Evolutionary conservation across 2,113 vertebrate species (phyloP).

Genomic region (Tyrannus savana): DNA sequence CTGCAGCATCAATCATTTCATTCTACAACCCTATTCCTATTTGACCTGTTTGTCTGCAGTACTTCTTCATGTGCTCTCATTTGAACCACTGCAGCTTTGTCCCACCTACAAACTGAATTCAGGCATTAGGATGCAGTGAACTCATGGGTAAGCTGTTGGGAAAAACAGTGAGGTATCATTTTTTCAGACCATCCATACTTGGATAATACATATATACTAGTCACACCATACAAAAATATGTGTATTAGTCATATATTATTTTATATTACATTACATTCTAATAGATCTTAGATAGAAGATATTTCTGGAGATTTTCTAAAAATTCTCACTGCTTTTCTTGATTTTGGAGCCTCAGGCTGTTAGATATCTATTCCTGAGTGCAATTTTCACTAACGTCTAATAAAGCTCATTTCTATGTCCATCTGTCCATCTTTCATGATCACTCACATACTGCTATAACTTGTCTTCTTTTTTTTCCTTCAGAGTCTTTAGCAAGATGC

Average conservation of each 20-base stretch:
- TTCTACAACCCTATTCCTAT: neutral
- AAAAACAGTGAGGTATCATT: neutral
- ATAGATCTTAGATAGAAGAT: neutral
- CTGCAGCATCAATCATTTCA: neutral
- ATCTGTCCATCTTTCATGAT: neutral
- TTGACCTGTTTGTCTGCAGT: neutral
- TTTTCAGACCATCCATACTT: neutral
- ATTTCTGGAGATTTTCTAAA: neutral
- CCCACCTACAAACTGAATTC: neutral
- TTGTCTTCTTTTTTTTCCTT: neutral
- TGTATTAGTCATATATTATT: neutral
- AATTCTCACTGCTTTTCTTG: neutral
- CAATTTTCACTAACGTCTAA: neutral
- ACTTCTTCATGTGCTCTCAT: neutral
- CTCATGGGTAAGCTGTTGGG: fast-evolving
- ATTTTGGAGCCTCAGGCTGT: neutral
- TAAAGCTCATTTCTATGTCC: neutral
- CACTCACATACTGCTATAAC: neutral
- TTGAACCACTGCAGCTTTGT: neutral
- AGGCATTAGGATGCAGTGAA: neutral
- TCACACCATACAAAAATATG: neutral
- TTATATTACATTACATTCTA: neutral
- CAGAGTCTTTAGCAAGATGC: neutral
- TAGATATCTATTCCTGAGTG: neutral
- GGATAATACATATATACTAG: neutral